Conservation (phyloP, 37 sponge, comb jelly and placozoan species). For the Halichondria panicea region DNA sequence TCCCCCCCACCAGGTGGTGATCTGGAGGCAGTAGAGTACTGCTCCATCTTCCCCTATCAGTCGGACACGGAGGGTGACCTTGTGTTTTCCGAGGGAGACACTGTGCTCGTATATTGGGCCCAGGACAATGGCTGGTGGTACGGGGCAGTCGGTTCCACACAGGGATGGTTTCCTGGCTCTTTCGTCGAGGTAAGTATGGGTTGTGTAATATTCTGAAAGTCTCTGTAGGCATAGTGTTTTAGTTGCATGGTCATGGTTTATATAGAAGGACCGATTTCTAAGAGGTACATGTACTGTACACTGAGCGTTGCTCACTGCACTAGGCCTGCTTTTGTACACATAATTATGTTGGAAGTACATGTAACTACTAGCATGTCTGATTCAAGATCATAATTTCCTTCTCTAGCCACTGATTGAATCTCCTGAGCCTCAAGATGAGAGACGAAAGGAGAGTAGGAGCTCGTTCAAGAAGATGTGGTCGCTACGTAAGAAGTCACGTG, state of each 20-base stretch:
- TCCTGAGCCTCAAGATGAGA: not conserved
- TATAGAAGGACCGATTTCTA: too few species aligned
- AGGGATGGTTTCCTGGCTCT: constrained; percentile 87
- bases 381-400: too few species aligned
- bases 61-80: constrained; percentile 68
- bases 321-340: too few species aligned
- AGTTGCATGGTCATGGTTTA: too few species aligned
- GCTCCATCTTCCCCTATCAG: constrained; percentile 47
- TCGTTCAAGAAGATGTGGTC: constrained; percentile 4
- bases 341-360: too few species aligned
- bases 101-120: constrained; percentile 74
- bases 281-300: too few species aligned
- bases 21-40: constrained; percentile 54
- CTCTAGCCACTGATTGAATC: not conserved
- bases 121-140: constrained; percentile 90
- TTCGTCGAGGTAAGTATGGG: constrained; percentile 76
- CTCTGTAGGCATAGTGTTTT: not conserved
- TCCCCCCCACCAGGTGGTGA: constrained; percentile 14
- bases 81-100: constrained; percentile 65
- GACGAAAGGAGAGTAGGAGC: not conserved
- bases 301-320: too few species aligned
- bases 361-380: too few species aligned
- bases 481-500: constrained; percentile 5
- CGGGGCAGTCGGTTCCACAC: constrained; percentile 47
- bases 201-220: not conserved